Evolutionary conservation across 1,140 invertebrate genomes (phyloP), one percentile per base, ranked within the genome.

Genomic region (Oedothorax gibbosus): DNA sequence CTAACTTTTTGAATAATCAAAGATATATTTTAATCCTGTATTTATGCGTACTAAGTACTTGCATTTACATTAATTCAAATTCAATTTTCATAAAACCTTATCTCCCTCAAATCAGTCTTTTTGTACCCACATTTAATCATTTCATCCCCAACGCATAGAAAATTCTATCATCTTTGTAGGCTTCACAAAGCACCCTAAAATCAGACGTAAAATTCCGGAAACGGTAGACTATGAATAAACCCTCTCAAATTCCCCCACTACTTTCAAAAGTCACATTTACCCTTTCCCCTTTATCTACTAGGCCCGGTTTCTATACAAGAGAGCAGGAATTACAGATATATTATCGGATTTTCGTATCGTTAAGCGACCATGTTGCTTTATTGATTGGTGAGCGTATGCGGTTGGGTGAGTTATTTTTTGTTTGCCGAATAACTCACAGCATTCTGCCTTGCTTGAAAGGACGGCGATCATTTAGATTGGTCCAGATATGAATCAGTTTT

Each of bases 261-360:
- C 64, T 79, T 79, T 79, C 53, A 54, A 79, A 79, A 79, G 77
- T 79, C 77, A 79, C 77, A 50, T 68, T 54, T 51, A 35, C 0
- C 9, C 54, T 3, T 57, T 8, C 56, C 35, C 21, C 53, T 10
- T 10, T 57, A 15, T 11, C 54, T 49, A 35, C 35, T 35, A 35
- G 35, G 35, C 57, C 56, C 57, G 21, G 62, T 68, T 18, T 35
- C 35, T 35, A 35, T 21, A 62, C 21, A 79, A 79, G 54, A 65
- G 49, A 68, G 53, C 18, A 81, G 68, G 60, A 81, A 81, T 71
- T 81, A 81, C 78, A 81, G 68, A 81, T 81, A 71, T 81, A 81
- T 81, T 81, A 81, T 81, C 78, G 78, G 78, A 81, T 56, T 81
- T 81, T 81, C 62, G 78, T 81, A 81, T 81, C 78, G 78, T 81